phyloP scores from a whole-genome alignment of 2,113 vertebrate species.

The Stomatorhinus ivindoensis region DNA sequence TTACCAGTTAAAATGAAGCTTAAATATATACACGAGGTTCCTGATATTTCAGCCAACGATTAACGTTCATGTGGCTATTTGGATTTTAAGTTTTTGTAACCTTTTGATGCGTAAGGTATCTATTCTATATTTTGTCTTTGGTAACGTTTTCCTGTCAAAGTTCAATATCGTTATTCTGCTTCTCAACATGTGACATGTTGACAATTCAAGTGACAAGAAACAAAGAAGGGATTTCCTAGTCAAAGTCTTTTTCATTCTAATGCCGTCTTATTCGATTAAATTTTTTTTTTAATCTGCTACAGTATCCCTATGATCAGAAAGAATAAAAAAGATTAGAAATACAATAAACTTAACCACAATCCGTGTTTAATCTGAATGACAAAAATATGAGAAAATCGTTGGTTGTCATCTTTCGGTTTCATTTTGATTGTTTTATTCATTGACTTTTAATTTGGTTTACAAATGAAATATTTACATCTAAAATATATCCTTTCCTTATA shows the following conservation, averaged over 20 bases:
- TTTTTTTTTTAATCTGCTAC: not conserved
- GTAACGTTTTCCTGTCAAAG: not conserved
- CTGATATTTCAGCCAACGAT: not conserved
- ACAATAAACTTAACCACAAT: not conserved
- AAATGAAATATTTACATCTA: constrained; percentile 44
- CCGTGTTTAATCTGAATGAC: not conserved
- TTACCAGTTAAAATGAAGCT: not conserved
- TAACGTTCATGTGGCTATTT: not conserved
- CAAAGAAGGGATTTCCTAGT: not conserved
- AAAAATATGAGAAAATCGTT: constrained; percentile 11
- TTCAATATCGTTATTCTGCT: not conserved
- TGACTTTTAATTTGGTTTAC: constrained; percentile 21
- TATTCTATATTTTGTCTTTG: not conserved
- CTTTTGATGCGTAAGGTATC: not conserved
- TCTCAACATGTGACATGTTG: not conserved
- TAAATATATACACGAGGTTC: not conserved
- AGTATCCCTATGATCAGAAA: not conserved
- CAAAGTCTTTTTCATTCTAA: not conserved
- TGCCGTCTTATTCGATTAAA: not conserved
- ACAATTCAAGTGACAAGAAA: not conserved
- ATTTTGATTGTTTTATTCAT: constrained; percentile 20
- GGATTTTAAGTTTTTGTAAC: not conserved
- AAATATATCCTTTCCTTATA: constrained; percentile 37
- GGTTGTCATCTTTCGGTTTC: not conserved
- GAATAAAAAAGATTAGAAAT: not conserved